These are phyloP conservation scores for Ctena decussata DNA, from an alignment of 2,888 invertebrate species.

Conservation along the genomic window DNA sequence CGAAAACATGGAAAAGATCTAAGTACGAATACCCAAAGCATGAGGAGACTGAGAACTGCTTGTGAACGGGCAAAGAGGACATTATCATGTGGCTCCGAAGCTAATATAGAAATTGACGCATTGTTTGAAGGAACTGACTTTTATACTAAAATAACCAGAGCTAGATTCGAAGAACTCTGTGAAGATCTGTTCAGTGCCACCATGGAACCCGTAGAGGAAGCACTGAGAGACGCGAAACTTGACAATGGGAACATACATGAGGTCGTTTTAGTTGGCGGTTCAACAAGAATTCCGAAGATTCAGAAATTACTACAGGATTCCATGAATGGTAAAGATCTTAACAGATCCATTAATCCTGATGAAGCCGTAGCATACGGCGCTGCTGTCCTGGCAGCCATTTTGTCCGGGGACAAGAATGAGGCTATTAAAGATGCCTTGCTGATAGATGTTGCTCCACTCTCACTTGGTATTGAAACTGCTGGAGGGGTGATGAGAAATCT, in stretches of 20 bases:
- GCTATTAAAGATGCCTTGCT: constrained; percentile 94
- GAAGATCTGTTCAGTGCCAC: constrained; percentile 98
- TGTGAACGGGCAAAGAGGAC: constrained; percentile 91
- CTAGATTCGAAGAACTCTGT: constrained; percentile 92
- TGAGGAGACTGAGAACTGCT: constrained; percentile 95
- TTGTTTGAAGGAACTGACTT: constrained; percentile 98
- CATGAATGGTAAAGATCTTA: constrained; percentile 78
- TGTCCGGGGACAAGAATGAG: constrained; percentile 91
- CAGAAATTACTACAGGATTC: constrained; percentile 81
- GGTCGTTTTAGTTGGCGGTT: constrained; percentile 92
- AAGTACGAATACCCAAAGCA: constrained; percentile 92
- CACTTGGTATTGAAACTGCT: constrained; percentile 89
- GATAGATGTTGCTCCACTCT: constrained; percentile 89
- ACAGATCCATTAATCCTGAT: constrained; percentile 93
- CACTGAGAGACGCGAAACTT: constrained; percentile 92
- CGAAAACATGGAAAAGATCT: constrained; percentile 79
- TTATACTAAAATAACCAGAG: constrained; percentile 92
- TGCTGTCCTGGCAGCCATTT: constrained; percentile 89
- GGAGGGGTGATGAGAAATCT: constrained; percentile 83
- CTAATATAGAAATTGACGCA: constrained; percentile 90
- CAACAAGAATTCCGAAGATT: constrained; percentile 83
- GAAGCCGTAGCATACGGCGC: constrained; percentile 95
- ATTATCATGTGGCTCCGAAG: constrained; percentile 89
- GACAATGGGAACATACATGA: constrained; percentile 93
- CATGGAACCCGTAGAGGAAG: constrained; percentile 95